Conservation (phyloP, 2,797 vertebrate species). For the Anisognathus igniventris region DNA sequence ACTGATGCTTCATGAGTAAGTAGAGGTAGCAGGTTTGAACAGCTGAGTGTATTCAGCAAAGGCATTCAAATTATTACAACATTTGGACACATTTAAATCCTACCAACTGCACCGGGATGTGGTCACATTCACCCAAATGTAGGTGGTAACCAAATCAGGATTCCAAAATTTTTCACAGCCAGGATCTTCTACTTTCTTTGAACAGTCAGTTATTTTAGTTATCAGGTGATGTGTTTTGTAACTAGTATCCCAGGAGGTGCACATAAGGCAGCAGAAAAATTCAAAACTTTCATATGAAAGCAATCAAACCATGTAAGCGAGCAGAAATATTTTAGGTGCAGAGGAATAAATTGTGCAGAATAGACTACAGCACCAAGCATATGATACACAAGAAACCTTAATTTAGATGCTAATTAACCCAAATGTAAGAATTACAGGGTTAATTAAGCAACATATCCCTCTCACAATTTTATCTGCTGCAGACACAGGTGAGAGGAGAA, state of each 20-base stretch:
- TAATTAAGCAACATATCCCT: slow-evolving; percentile 63
- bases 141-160: neutral
- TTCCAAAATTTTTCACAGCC: neutral
- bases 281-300: neutral
- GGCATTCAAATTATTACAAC: neutral
- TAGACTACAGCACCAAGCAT: neutral
- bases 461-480: slow-evolving; percentile 53
- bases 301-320: neutral
- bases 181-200: neutral
- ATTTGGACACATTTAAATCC: neutral
- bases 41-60: neutral
- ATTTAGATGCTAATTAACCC: slow-evolving; percentile 70
- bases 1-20: neutral
- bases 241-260: neutral
- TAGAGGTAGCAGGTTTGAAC: neutral
- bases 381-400: neutral
- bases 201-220: neutral
- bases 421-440: slow-evolving; percentile 64
- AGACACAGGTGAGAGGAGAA: slow-evolving; percentile 30
- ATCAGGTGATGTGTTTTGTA: neutral
- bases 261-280: neutral
- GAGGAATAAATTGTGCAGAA: neutral
- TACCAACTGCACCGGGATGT: neutral
- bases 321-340: neutral
- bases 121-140: neutral